Conservation (phyloP, 2,888 invertebrate species). For the Dryocosmus kuriphilus region DNA sequence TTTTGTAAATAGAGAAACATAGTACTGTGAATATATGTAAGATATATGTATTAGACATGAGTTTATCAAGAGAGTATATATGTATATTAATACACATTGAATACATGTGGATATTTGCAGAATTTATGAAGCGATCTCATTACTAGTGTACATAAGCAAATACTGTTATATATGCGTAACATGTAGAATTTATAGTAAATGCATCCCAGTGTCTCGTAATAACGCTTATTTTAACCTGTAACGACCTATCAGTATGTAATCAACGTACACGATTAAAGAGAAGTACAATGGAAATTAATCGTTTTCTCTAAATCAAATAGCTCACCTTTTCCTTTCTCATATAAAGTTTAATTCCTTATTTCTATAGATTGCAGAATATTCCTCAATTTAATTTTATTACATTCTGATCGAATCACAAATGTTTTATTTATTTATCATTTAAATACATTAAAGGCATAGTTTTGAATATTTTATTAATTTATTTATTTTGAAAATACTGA, state of each 20-base stretch:
- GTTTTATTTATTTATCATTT: background rate
- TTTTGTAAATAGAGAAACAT: slow-evolving; percentile 62
- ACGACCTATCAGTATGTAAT: slow-evolving; percentile 62
- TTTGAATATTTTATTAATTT: background rate
- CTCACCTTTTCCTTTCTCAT: slow-evolving; percentile 11
- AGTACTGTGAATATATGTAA: slow-evolving; percentile 63
- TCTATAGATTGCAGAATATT: background rate
- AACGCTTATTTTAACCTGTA: slow-evolving; percentile 63
- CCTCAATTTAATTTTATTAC: background rate
- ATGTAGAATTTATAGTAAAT: slow-evolving; percentile 31
- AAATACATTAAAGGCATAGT: background rate
- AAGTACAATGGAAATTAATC: slow-evolving; percentile 56
- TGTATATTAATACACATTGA: slow-evolving; percentile 46
- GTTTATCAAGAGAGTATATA: slow-evolving; percentile 51
- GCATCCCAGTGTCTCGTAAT: slow-evolving; percentile 64
- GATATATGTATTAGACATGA: slow-evolving; percentile 57
- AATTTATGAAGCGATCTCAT: slow-evolving; percentile 60
- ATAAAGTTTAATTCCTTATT: background rate
- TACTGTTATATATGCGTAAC: slow-evolving; percentile 38
- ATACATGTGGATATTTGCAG: slow-evolving; percentile 35
- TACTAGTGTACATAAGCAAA: slow-evolving; percentile 47
- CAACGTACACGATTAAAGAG: slow-evolving; percentile 65
- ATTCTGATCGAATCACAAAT: background rate
- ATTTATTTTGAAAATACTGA: background rate
- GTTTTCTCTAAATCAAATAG: background rate